A percentile compares a stretch with the other conserved stretches of the same genome.
These are phyloP conservation scores for Drosophila phalerata DNA, from an alignment of 2,888 invertebrate species.

Conservation along the genomic window DNA sequence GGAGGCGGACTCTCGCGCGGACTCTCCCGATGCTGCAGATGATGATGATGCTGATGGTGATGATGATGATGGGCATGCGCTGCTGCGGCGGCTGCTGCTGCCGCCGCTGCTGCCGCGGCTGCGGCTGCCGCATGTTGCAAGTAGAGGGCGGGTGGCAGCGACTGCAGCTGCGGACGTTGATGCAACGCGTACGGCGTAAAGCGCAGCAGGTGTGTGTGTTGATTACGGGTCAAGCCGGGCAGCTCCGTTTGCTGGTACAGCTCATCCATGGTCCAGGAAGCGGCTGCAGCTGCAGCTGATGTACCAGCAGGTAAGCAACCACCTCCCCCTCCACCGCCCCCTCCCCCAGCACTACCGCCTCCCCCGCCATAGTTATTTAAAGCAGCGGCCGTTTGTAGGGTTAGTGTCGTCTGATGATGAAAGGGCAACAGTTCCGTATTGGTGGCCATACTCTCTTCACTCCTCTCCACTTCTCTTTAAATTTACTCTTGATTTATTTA, in stretches of 20 bases:
- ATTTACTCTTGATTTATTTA: slow-evolving; percentile 9
- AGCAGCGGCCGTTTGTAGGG: slow-evolving; percentile 84
- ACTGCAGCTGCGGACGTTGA: slow-evolving; percentile 87
- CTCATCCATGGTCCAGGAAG: slow-evolving; percentile 81
- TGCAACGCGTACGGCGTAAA: slow-evolving; percentile 89
- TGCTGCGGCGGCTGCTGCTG: slow-evolving; percentile 67
- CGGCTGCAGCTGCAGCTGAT: slow-evolving; percentile 30
- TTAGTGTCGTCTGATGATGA: slow-evolving; percentile 84
- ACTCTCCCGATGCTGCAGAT: slow-evolving; percentile 82
- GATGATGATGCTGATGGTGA: slow-evolving; percentile 83
- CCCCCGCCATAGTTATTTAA: slow-evolving; percentile 84
- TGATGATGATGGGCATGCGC: slow-evolving; percentile 82
- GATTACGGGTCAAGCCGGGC: slow-evolving; percentile 84
- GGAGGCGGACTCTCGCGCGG: slow-evolving; percentile 86
- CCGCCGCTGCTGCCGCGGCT: slow-evolving; percentile 79
- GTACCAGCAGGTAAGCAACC: slow-evolving; percentile 49
- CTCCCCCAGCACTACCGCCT: slow-evolving; percentile 59
- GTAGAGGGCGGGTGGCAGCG: slow-evolving; percentile 82
- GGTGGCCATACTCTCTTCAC: slow-evolving; percentile 76
- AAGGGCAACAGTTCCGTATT: slow-evolving; percentile 85
- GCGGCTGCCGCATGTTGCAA: slow-evolving; percentile 79
- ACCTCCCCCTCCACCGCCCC: slow-evolving; percentile 65
- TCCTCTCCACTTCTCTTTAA: slow-evolving; percentile 4
- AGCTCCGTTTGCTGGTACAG: slow-evolving; percentile 85
- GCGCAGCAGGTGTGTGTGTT: slow-evolving; percentile 84